phyloP scores from a whole-genome alignment of 2,113 vertebrate genomes.

The Erythrocebus patas region DNA sequence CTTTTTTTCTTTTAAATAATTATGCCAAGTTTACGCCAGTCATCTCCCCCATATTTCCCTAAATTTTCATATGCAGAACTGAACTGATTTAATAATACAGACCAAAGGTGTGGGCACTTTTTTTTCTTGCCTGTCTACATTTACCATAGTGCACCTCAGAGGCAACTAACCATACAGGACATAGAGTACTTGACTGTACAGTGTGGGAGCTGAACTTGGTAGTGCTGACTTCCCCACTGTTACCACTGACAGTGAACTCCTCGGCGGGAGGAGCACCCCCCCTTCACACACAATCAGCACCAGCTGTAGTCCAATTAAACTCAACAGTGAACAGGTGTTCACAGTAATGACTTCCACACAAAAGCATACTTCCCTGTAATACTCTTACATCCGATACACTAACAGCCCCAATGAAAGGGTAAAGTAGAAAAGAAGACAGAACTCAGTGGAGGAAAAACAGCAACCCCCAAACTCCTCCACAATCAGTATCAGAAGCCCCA shows the following conservation, averaged over 20 bases:
- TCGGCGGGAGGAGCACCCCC: conserved; percentile 51
- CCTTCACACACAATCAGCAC: conserved; percentile 77
- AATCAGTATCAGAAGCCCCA: conserved; percentile 67
- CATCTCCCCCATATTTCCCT: not conserved
- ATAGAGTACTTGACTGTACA: not conserved
- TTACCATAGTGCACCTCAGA: not conserved
- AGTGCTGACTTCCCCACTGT: conserved; percentile 54
- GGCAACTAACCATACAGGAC: not conserved
- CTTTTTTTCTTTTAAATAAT: conserved; percentile 52
- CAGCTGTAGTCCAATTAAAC: conserved; percentile 88
- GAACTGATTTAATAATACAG: not conserved
- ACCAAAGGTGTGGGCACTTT: not conserved
- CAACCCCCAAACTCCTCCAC: conserved; percentile 34
- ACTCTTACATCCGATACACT: conserved; percentile 76
- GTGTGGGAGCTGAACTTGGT: not conserved
- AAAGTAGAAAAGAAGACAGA: conserved; percentile 74
- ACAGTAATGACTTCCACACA: conserved; percentile 85
- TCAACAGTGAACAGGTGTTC: conserved; percentile 86
- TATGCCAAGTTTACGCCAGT: not conserved
- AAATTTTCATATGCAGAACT: not conserved
- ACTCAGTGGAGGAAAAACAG: conserved; percentile 59
- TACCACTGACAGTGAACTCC: conserved; percentile 60
- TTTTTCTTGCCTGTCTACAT: not conserved
- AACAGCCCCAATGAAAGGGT: conserved; percentile 78
- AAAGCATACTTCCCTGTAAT: conserved; percentile 78